Evolutionary conservation across 1,140 invertebrate species (phyloP).

Genomic region (Sinella curviseta): DNA sequence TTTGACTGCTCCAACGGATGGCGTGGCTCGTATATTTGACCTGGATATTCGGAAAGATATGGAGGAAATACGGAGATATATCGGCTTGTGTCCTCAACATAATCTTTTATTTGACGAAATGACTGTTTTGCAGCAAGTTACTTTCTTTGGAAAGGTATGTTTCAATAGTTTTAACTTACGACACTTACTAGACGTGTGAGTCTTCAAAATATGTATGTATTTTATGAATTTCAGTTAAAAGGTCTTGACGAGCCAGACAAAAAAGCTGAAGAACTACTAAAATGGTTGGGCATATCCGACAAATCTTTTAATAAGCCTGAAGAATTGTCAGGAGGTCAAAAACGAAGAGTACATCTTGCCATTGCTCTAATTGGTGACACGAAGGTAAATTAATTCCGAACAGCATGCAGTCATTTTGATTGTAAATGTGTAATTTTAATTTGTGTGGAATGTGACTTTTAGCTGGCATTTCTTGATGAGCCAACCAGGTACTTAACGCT

Average conservation of each 20-base stretch:
- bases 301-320: no score
- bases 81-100: slow-evolving; percentile 92
- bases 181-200: slow-evolving; percentile 54
- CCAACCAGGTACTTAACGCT: neutral
- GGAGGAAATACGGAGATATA: slow-evolving; percentile 63
- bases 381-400: no score
- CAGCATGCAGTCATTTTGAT: slow-evolving; percentile 50
- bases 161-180: slow-evolving; percentile 57
- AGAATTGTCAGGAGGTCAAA: no score
- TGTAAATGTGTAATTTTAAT: neutral
- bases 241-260: no score
- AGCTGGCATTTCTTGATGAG: neutral
- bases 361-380: no score
- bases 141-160: slow-evolving; percentile 70
- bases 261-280: no score
- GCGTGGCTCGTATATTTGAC: slow-evolving; percentile 68
- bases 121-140: slow-evolving; percentile 84
- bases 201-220: slow-evolving; percentile 61
- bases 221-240: no score
- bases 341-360: no score
- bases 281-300: no score
- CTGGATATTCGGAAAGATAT: slow-evolving; percentile 66
- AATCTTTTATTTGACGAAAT: slow-evolving; percentile 89
- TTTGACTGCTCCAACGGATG: slow-evolving; percentile 67
- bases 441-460: neutral